Conservation (phyloP, 1,140 invertebrate genomes). For the Drosophila nikananu region DNA sequence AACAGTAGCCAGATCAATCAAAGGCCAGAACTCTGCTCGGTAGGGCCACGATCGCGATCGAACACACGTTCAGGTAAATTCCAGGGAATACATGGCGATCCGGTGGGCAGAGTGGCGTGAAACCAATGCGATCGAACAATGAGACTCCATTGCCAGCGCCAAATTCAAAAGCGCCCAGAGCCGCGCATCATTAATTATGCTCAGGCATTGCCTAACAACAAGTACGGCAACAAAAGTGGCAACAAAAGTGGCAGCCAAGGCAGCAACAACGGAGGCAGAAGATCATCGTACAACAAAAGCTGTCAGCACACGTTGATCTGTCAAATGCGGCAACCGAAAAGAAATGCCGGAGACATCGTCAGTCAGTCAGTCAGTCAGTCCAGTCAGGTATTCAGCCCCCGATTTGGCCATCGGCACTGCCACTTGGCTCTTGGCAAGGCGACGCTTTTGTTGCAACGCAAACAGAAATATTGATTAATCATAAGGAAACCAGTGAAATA, state of each 20-base stretch:
- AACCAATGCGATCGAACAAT: conserved; percentile 78
- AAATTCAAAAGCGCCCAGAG: conserved; percentile 78
- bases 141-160: conserved; percentile 62
- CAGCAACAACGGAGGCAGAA: conserved; percentile 26
- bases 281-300: conserved; percentile 63
- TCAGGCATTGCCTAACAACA: conserved; percentile 69
- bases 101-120: conserved; percentile 61
- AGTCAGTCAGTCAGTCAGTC: conserved; percentile 17
- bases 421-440: conserved; percentile 59
- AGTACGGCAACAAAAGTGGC: conserved; percentile 34
- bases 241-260: conserved; percentile 44
- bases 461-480: conserved; percentile 82
- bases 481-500: conserved; percentile 53
- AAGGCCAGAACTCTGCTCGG: conserved; percentile 57
- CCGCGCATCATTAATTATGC: conserved; percentile 83
- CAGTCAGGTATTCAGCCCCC: conserved; percentile 31
- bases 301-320: conserved; percentile 82
- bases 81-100: conserved; percentile 16
- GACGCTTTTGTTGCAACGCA: conserved; percentile 77
- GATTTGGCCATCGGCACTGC: conserved; percentile 32
- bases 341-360: conserved; percentile 66
- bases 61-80: conserved; percentile 16
- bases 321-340: conserved; percentile 72
- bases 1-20: conserved; percentile 79
- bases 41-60: conserved; percentile 43